phyloP scores from a whole-genome alignment of 2,113 vertebrate species.

The Seriola aureovittata region DNA sequence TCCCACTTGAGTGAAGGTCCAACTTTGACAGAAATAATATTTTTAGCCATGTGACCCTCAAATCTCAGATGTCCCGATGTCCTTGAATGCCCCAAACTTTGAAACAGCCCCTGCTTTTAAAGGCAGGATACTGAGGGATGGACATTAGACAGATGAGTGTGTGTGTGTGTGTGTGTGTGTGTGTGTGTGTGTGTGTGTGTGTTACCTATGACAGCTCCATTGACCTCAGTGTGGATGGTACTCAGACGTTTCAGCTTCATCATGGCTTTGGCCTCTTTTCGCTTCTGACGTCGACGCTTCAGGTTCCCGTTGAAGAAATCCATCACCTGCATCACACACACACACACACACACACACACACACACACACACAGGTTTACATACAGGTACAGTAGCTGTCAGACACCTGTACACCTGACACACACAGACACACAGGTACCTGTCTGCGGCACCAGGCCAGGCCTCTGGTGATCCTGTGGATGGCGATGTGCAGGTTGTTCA shows the following conservation, averaged over 20 bases:
- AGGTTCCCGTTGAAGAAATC: constrained; percentile 91
- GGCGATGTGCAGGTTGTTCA: constrained; percentile 98
- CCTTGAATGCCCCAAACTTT: not conserved
- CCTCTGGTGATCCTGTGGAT: constrained; percentile 92
- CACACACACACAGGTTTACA: too few species aligned
- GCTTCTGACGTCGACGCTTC: constrained; percentile 86
- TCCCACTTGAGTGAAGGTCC: too few species aligned
- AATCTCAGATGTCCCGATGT: not conserved
- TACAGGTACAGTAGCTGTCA: not conserved
- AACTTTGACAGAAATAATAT: too few species aligned
- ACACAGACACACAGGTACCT: constrained; percentile 47
- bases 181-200: not conserved
- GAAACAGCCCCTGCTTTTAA: too few species aligned
- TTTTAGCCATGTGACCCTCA: too few species aligned
- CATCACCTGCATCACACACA: constrained; percentile 73
- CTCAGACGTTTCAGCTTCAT: constrained; percentile 90
- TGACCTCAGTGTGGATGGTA: constrained; percentile 86
- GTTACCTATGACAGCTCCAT: constrained; percentile 77
- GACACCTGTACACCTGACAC: not conserved
- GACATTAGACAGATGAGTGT: too few species aligned
- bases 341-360: not conserved
- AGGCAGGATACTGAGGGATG: too few species aligned
- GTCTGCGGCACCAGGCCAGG: constrained; percentile 84
- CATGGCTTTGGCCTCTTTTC: constrained; percentile 89
- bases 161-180: too few species aligned